Evolutionary conservation across 1,140 invertebrate species (phyloP).

Genomic region (Drosophila varians): DNA sequence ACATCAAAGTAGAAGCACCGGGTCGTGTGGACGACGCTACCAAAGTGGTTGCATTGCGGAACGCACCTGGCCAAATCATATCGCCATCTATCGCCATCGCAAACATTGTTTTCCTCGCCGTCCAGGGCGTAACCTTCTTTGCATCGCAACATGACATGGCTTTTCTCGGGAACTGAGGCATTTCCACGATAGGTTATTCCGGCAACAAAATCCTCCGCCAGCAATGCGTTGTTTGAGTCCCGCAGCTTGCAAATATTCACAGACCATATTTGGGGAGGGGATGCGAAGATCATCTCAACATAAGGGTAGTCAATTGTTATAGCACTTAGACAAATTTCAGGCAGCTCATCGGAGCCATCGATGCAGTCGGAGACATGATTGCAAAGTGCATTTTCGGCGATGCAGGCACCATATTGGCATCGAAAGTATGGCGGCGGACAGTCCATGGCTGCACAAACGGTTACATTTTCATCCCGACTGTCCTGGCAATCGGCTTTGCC

Average conservation of each 20-base stretch:
- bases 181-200: background rate
- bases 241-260: background rate
- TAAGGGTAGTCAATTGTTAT: too few species aligned
- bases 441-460: background rate
- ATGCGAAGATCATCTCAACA: too few species aligned
- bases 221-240: background rate
- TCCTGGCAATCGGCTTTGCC: background rate
- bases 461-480: background rate
- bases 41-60: conserved; percentile 1
- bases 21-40: background rate
- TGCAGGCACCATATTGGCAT: background rate
- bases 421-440: background rate
- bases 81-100: conserved; percentile 11
- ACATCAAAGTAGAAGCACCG: background rate
- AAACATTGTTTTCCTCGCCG: conserved; percentile 12
- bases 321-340: background rate
- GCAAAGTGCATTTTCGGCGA: background rate
- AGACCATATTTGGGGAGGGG: background rate
- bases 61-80: background rate
- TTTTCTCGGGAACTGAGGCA: conserved; percentile 4
- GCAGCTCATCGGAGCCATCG: background rate
- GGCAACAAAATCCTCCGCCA: background rate
- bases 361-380: background rate
- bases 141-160: conserved; percentile 20
- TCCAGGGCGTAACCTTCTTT: background rate